Evolutionary conservation across 2,797 vertebrate genomes (phyloP), one percentile per base, ranked within the genome.

Genomic region (Podarcis siculus): DNA sequence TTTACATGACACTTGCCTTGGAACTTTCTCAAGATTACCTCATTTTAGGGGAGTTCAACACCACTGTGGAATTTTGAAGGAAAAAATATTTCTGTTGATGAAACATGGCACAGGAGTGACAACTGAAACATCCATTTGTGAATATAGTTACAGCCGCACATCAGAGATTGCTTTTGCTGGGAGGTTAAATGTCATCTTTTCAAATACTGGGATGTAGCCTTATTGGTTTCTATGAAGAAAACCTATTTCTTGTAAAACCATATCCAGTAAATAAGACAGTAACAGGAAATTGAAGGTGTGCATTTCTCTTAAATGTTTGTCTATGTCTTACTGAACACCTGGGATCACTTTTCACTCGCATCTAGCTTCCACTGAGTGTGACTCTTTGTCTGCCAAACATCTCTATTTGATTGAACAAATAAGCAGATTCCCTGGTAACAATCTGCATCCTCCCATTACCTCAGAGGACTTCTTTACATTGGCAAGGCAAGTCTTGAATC

Each of bases 401-500:
- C 69, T 89, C 35, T 84, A 84, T 25, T 75, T 95, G 89, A 30
- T 82, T 92, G 25, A 86, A 19, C 66, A 92, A 89, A 87, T 79
- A 87, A 95, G 88, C 39, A 81, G 2, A 32, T 90, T 9, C 35
- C 1, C 42, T 86, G 55, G 55, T 90, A 94, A 90, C 92, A 42
- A 91, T 81, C 71, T 15, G 86, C 88, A 73, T 85, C 61, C 9
- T 93, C 72, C 13, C 72, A 64, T 90, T 83, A 85, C 75, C 6
- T 91, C 71, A 89, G 81, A 93, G 67, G 35, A 81, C n/a, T 86
- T 78, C 55, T 85, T 72, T 86, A 82, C 82, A 83, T 83, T 69
- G 69, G 12, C 82, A 88, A 58, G 39, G 76, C 9, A 89, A 71
- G 77, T 49, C 92, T 39, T 49, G 9, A 0, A 2, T 21, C 1